Base-by-base conservation (phyloP, 2,797 vertebrate species). In the Neopelma chrysocephalum region DNA sequence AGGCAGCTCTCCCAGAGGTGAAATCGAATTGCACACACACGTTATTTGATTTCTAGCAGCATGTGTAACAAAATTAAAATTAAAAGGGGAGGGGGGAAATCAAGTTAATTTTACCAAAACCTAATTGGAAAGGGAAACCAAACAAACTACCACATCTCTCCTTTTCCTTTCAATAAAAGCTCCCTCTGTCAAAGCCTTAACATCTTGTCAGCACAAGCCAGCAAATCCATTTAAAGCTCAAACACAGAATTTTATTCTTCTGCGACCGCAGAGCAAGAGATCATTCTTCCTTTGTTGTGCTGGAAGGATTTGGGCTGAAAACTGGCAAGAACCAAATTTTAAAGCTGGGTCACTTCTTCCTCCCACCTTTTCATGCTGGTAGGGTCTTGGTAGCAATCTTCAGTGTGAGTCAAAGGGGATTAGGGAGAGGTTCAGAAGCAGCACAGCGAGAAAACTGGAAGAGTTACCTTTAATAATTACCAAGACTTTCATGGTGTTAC, bases 151-250 rank as follows among this genome's bases (percentile, higher is more conserved):
- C 43, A 47, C 65, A 81, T 70, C 27, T 56, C 68, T 89, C 20
- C 26, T 69, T 45, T 34, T 61, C 89, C 85, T 70, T 93, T 79
- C 81, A 82, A 51, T 58, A 92, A 85, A 90, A 89, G 81, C 43
- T 82, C 42, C n/a, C 78, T 72, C 90, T 89, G 65, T 89, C 93
- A 96, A 90, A 95, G 71, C 78, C 73, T 72, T 43, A 89, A 85
- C 83, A 78, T 90, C 78, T 92, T 82, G 42, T 48, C 80, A 89
- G 43, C 12, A 60, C 45, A 71, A 3, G 50, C 68, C 86, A 95
- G 71, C 47, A 95, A 95, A 96, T 71, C 90, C 88, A 93, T 42
- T 85, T 93, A 82, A 89, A 83, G 87, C 77, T 82, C 32, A 87
- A 73, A 87, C 51, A 80, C 38, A 81, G 82, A 93, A 85, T 91